phyloP scores from a whole-genome alignment of 1,140 invertebrate species.

The Myzus persicae region DNA sequence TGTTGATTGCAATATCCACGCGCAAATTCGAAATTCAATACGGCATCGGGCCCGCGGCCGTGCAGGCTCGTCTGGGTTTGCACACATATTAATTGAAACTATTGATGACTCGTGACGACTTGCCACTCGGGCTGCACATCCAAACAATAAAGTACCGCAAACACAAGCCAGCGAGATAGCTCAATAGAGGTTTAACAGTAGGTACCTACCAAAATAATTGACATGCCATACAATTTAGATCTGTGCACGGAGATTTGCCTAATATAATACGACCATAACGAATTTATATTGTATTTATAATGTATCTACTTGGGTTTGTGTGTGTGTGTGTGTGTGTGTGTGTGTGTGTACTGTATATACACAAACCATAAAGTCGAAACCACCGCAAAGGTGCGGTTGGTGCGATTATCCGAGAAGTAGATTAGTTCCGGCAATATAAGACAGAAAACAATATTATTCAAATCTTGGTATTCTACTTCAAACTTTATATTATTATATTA shows the following conservation, averaged over 20 bases:
- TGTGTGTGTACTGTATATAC: too few species aligned
- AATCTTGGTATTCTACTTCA: background rate
- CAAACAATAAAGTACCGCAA: background rate
- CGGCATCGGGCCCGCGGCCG: background rate
- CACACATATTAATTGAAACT: conserved; percentile 6
- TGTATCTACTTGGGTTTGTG: background rate
- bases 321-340: too few species aligned
- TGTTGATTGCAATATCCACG: background rate
- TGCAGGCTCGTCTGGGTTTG: background rate
- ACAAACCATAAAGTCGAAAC: background rate
- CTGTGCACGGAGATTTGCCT: background rate
- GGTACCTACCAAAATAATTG: background rate
- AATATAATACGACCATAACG: background rate
- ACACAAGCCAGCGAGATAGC: background rate
- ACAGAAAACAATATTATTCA: background rate
- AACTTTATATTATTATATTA: conserved; percentile 2
- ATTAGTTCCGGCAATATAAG: background rate
- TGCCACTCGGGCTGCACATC: background rate
- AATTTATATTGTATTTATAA: background rate
- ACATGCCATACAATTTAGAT: background rate
- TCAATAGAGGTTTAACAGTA: background rate
- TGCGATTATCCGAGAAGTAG: background rate
- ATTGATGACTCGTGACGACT: background rate
- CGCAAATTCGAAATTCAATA: background rate
- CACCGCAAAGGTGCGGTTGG: background rate